Base-by-base conservation (phyloP, 2,888 invertebrate genomes). In the Athalia rosae region DNA sequence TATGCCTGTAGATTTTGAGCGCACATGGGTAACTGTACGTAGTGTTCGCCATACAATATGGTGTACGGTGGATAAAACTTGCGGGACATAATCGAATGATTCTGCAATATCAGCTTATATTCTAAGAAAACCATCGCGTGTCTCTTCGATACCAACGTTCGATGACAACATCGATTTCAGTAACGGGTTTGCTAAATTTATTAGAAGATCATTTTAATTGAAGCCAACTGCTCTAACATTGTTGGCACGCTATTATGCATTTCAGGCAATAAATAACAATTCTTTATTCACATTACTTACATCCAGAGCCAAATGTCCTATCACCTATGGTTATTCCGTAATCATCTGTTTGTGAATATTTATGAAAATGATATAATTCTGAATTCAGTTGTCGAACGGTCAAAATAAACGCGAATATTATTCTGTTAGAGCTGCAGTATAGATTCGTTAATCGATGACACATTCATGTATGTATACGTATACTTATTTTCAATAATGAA, bases 101-200 rank as follows among this genome's bases (percentile, higher is more conserved):
- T 74, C 74, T 74, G 74, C 74, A 74, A 74, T 74, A 59, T 28
- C 28, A 28, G 28, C 2, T 47, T 61, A 15, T 61, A 4, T 61
- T 74, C 47, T 9, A 61, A 61, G 61, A 74, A 74, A 47, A 61
- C 41, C 48, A 41, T 61, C 13, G 28, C 48, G 8, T 61, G 45
- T 69, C 48, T 56, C 58, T 28, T n/a, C 74, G 74, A 59, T 61
- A 74, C 45, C 11, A 5, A 4, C n/a, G 62, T 58, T 61, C 61
- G 61, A 62, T 48, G 48, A 74, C 61, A 73, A 59, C 74, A 74
- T 11, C 74, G 74, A 74, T 74, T 62, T 62, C 69, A 56, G 15
- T 56, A 50, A 28, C 13, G 8, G 53, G 53, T 69, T 15, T 28
- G n/a, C 41, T 69, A n/a, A 69, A 69, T 69, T 69, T 69, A 69